Conservation (phyloP, 2,888 invertebrate species). For the Ypsolopha sequella region DNA sequence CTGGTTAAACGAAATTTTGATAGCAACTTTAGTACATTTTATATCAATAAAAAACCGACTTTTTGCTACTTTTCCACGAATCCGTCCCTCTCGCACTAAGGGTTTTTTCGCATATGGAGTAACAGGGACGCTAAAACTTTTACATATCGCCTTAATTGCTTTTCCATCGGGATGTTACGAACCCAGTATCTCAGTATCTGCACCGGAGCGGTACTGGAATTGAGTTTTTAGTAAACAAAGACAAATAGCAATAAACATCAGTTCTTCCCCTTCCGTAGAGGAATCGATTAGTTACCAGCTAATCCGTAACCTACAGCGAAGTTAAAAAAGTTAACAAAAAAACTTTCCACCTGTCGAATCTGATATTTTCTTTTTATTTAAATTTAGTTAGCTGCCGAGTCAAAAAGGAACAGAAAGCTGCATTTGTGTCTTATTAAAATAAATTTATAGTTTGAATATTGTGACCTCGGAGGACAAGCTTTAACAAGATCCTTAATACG, state of each 20-base stretch:
- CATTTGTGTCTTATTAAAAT: slow-evolving; percentile 71
- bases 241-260: slow-evolving; percentile 4
- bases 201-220: no score
- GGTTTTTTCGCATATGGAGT: no score
- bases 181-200: no score
- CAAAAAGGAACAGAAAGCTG: slow-evolving; percentile 59
- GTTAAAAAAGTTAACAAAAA: slow-evolving; percentile 50
- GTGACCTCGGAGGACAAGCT: slow-evolving; percentile 56
- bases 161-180: no score
- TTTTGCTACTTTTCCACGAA: no score
- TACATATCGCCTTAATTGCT: no score
- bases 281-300: slow-evolving; percentile 58
- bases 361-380: slow-evolving; percentile 70
- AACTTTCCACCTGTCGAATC: slow-evolving; percentile 64
- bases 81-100: no score
- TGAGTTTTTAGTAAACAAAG: no score
- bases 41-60: no score
- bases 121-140: no score
- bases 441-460: slow-evolving; percentile 67
- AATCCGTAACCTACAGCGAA: slow-evolving; percentile 68
- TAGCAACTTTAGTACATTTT: no score
- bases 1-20: no score
- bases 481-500: slow-evolving; percentile 40
- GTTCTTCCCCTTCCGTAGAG: slow-evolving; percentile 47
- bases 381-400: slow-evolving; percentile 59